Conservation (phyloP, 2,888 invertebrate genomes). For the Laspeyria flexula region DNA sequence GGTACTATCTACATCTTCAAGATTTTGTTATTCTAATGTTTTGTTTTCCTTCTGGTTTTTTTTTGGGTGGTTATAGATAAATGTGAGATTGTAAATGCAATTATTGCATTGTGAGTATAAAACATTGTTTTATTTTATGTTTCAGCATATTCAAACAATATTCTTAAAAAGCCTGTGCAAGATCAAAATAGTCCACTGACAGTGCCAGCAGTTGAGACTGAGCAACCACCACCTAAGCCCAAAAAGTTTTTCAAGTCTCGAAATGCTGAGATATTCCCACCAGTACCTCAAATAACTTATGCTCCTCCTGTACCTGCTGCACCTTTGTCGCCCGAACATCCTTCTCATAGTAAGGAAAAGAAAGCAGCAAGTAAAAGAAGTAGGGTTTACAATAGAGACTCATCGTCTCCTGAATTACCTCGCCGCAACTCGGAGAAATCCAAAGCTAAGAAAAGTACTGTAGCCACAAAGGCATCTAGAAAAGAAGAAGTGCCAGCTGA, state of each 20-base stretch:
- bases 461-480: constrained; percentile 77
- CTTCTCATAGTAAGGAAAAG: constrained; percentile 74
- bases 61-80: neutral
- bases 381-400: constrained; percentile 75
- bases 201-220: constrained; percentile 82
- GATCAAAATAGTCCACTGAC: constrained; percentile 85
- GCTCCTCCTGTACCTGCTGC: constrained; percentile 79
- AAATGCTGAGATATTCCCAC: constrained; percentile 88
- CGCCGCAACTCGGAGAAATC: constrained; percentile 76
- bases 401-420: constrained; percentile 80
- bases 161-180: constrained; percentile 79
- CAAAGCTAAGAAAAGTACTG: constrained; percentile 71
- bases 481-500: constrained; percentile 73
- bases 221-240: constrained; percentile 89
- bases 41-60: neutral
- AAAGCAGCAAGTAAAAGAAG: constrained; percentile 65
- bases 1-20: neutral
- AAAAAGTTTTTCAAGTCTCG: constrained; percentile 96
- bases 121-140: constrained; percentile 31
- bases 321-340: constrained; percentile 78
- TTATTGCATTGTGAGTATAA: neutral
- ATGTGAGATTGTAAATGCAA: neutral
- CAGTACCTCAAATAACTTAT: constrained; percentile 82
- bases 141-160: constrained; percentile 78
- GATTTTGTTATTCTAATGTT: neutral